These are phyloP conservation scores for Eristalinus aeneus DNA, from an alignment of 2,888 invertebrate genomes.

Conservation along the genomic window DNA sequence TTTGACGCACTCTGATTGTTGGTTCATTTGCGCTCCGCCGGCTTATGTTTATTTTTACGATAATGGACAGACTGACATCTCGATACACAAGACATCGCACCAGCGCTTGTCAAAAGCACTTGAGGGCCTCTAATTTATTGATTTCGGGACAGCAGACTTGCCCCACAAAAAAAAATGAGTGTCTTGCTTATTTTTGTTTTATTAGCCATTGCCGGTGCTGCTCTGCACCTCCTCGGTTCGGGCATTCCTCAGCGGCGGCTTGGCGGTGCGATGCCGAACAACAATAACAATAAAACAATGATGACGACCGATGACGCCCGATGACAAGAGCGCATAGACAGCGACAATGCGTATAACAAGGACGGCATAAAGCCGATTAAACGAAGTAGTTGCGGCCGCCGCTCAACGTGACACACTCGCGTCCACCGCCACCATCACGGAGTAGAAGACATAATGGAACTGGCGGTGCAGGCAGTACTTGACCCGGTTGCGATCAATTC, in stretches of 20 bases:
- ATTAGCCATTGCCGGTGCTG: slow-evolving; percentile 1
- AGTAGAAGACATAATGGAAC: slow-evolving; percentile 35
- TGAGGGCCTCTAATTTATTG: slow-evolving; percentile 61
- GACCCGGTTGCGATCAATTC: slow-evolving; percentile 56
- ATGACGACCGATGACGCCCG: slow-evolving; percentile 46
- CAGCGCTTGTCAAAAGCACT: slow-evolving; percentile 54
- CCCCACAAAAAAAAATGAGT: slow-evolving; percentile 8
- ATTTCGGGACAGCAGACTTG: slow-evolving; percentile 18
- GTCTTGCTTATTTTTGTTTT: slow-evolving; percentile 20
- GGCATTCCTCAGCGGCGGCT: slow-evolving; percentile 10
- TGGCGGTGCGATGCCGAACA: slow-evolving; percentile 29
- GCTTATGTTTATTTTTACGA: slow-evolving; percentile 57
- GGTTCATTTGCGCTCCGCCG: neutral
- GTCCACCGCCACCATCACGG: neutral
- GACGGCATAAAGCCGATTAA: slow-evolving; percentile 25
- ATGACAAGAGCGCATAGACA: slow-evolving; percentile 2
- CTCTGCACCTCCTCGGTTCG: slow-evolving; percentile 16
- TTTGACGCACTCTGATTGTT: slow-evolving; percentile 3
- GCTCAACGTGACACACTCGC: slow-evolving; percentile 29
- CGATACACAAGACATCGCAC: slow-evolving; percentile 45
- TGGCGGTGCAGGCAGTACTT: slow-evolving; percentile 44
- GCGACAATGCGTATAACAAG: neutral
- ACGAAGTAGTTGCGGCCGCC: slow-evolving; percentile 23
- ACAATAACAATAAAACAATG: slow-evolving; percentile 60
- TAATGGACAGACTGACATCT: slow-evolving; percentile 63